These are phyloP conservation scores for Anabacerthia variegaticeps DNA, from an alignment of 2,797 vertebrate genomes.

Conservation along the genomic window DNA sequence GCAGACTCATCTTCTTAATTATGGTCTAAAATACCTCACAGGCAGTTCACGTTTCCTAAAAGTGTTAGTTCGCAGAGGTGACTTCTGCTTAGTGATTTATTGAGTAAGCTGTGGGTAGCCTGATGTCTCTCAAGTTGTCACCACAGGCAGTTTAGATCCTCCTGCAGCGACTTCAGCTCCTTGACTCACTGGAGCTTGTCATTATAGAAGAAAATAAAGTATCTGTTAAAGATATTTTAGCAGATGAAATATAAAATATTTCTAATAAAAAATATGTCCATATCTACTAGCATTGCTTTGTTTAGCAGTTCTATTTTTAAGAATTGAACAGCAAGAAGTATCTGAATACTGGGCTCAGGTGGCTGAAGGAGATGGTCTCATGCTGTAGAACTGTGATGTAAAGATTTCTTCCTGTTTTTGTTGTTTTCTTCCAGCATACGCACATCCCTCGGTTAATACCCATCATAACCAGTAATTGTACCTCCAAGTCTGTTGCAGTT, in stretches of 20 bases:
- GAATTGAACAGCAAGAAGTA: neutral
- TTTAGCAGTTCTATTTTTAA: neutral
- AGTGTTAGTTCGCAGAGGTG: neutral
- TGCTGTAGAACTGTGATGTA: neutral
- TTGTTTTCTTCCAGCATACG: slow-evolving; percentile 82
- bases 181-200: neutral
- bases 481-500: slow-evolving; percentile 94
- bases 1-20: neutral
- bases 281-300: neutral
- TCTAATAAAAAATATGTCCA: neutral
- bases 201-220: neutral
- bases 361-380: neutral
- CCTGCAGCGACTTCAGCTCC: neutral
- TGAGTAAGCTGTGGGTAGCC: neutral
- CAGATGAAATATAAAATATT: neutral
- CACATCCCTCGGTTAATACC: slow-evolving; percentile 96
- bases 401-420: neutral
- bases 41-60: neutral
- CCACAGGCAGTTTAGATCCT: neutral
- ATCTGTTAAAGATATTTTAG: neutral
- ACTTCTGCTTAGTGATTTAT: neutral
- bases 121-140: neutral
- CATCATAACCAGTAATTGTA: slow-evolving; percentile 97
- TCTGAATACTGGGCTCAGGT: neutral
- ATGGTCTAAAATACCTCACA: neutral